phyloP scores from a whole-genome alignment of 2,888 invertebrate genomes.

The Orthosia gracilis region DNA sequence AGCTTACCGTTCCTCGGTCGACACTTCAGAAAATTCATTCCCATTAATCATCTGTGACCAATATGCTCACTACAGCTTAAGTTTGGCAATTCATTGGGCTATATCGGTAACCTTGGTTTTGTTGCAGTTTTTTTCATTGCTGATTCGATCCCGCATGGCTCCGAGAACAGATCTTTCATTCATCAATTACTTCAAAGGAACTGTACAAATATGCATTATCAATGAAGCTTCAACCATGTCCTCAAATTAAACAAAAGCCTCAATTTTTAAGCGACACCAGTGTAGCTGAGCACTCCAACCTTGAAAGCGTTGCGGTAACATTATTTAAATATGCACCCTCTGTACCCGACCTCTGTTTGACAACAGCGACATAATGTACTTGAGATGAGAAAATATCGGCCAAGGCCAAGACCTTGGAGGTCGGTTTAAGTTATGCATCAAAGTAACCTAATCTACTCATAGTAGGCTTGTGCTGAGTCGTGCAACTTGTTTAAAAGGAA shows the following conservation, averaged over 20 bases:
- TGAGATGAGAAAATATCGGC: slow-evolving; percentile 25
- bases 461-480: background rate
- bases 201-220: background rate
- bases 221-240: background rate
- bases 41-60: background rate
- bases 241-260: background rate
- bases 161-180: background rate
- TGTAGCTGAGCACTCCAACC: slow-evolving; percentile 15
- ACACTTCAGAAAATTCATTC: background rate
- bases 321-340: slow-evolving; percentile 50
- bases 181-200: background rate
- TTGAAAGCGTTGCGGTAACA: slow-evolving; percentile 32
- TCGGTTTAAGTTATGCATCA: slow-evolving; percentile 43
- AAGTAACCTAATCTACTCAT: background rate
- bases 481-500: background rate
- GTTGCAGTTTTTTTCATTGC: too few relatives aligned
- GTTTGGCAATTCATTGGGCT: background rate
- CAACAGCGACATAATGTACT: slow-evolving; percentile 25
- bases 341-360: slow-evolving; percentile 24
- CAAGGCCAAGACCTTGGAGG: slow-evolving; percentile 36
- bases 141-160: background rate
- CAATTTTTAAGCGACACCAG: slow-evolving; percentile 2
- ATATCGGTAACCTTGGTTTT: background rate
- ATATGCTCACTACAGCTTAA: background rate
- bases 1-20: background rate